phyloP scores from a whole-genome alignment of 2,888 invertebrate species.

The Tubulanus polymorphus region DNA sequence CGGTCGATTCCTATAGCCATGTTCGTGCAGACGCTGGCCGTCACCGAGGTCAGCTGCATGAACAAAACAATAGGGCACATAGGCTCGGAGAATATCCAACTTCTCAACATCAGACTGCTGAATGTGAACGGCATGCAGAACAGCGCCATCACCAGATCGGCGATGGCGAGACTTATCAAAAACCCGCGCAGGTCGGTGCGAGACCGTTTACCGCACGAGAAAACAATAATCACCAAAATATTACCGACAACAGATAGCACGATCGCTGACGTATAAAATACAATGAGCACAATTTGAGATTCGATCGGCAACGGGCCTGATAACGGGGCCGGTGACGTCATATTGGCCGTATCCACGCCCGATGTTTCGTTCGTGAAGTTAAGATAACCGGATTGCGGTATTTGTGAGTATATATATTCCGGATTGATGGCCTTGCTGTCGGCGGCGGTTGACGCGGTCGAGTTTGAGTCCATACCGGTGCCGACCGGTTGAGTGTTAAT shows the following conservation, averaged over 20 bases:
- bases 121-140: slow-evolving; percentile 88
- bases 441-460: too few species aligned
- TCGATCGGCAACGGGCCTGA: too few species aligned
- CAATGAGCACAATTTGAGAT: slow-evolving; percentile 45
- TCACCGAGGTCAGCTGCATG: slow-evolving; percentile 56
- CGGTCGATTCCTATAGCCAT: slow-evolving; percentile 57
- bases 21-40: slow-evolving; percentile 55
- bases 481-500: too few species aligned
- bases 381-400: too few species aligned
- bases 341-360: too few species aligned
- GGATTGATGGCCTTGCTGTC: too few species aligned
- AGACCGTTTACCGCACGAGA: slow-evolving; percentile 49
- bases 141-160: slow-evolving; percentile 83
- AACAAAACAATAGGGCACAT: slow-evolving; percentile 57
- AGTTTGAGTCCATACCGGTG: too few species aligned
- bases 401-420: too few species aligned
- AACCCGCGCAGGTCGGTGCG: slow-evolving; percentile 58
- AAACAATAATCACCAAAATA: slow-evolving; percentile 54
- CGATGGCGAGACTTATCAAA: slow-evolving; percentile 77
- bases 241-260: slow-evolving; percentile 55
- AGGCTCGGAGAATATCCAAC: slow-evolving; percentile 56
- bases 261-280: slow-evolving; percentile 55
- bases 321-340: too few species aligned
- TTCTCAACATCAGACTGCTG: slow-evolving; percentile 51
- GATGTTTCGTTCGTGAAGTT: too few species aligned